Evolutionary conservation across 2,797 vertebrate species (phyloP), one percentile per base, ranked within the genome.

Genomic region (Artibeus jamaicensis): DNA sequence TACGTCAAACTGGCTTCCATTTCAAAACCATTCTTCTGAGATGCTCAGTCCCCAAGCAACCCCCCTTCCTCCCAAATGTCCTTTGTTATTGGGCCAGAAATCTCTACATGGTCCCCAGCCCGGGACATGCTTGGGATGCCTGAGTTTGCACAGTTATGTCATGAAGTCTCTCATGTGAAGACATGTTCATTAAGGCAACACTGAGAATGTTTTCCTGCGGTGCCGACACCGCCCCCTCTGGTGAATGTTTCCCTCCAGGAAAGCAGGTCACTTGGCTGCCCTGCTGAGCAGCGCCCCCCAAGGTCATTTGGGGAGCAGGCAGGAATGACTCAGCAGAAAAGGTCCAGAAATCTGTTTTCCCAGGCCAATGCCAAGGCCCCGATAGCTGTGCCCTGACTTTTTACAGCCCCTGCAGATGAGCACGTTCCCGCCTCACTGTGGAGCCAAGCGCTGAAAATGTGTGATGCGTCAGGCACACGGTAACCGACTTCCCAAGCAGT

Each of bases 311-410:
- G 44, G 67, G 21, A 79, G 62, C 82, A 96, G 86, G 65, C 3
- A 96, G 88, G 96, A 97, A 91, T 89, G 67, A 98, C 82, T 97
- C 96, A 85, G 94, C 96, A 97, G 93, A 87, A 97, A 74, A 12
- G 39, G 86, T 94, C 85, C 95, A 91, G 90, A 97, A 97, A 96
- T 93, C 93, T 94, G 81, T 95, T 98, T 97, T 87, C 82, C 79
- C 82, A 96, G 93, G 91, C 74, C 87, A 96, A 95, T 83, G 89
- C 94, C 94, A 91, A 65, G 91, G 76, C 21, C 67, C 87, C 94
- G 81, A 96, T 71, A 95, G 85, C 85, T 96, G 67, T 32, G 26
- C 67, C 96, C 90, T 68, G 94, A 89, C 86, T 94, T 94, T 67
- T 85, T 71, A 93, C 73, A 84, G 79, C 96, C 91, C 73, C 94